These are phyloP conservation scores for Agrochola circellaris DNA, from an alignment of 2,888 invertebrate species.

Conservation along the genomic window DNA sequence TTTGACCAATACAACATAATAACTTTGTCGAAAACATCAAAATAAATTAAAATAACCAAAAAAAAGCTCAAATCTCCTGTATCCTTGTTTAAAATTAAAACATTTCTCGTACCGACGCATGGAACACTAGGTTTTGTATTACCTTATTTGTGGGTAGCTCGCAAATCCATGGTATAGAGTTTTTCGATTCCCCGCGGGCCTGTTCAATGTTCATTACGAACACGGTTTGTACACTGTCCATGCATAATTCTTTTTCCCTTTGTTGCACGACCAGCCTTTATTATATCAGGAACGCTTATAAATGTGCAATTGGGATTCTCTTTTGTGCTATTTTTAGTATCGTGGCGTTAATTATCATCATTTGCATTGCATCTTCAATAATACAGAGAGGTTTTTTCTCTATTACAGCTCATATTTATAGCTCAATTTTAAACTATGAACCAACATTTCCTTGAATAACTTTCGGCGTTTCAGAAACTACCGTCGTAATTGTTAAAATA, in stretches of 20 bases:
- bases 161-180: constrained; percentile 61
- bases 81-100: constrained; percentile 25
- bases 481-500: constrained; percentile 22
- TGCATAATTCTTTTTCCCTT: constrained; percentile 50
- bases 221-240: constrained; percentile 38
- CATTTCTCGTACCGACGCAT: constrained; percentile 13
- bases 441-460: constrained; percentile 8
- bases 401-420: not conserved
- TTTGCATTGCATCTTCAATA: constrained; percentile 12
- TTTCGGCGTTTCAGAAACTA: constrained; percentile 24
- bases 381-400: not conserved
- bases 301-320: constrained; percentile 9
- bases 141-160: constrained; percentile 52
- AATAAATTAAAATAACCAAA: not conserved
- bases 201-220: constrained; percentile 69
- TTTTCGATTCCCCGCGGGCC: constrained; percentile 66
- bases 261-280: constrained; percentile 21
- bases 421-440: not conserved
- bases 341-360: not conserved
- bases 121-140: constrained; percentile 25
- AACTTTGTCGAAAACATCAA: not conserved
- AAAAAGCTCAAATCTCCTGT: not conserved
- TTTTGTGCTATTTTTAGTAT: constrained; percentile 22
- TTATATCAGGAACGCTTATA: constrained; percentile 30
- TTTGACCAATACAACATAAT: not conserved